Conservation (phyloP, 2,888 invertebrate species). For the Microplitis manilae region DNA sequence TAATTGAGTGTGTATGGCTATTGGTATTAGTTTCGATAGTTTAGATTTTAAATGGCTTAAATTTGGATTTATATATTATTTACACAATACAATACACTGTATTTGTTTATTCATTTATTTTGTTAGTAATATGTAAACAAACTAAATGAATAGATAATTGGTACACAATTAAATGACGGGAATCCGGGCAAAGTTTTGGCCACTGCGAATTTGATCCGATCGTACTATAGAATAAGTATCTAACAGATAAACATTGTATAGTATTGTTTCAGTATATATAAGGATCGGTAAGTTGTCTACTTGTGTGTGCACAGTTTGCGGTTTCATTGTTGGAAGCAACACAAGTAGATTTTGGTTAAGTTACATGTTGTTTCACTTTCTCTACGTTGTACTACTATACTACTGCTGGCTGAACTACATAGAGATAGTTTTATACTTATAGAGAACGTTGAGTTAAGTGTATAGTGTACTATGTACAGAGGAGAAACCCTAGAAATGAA, state of each 20-base stretch:
- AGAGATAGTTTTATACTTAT: neutral
- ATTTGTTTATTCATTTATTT: too few relatives aligned
- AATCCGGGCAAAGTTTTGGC: slow-evolving; percentile 3
- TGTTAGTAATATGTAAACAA: too few relatives aligned
- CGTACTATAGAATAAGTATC: slow-evolving; percentile 62
- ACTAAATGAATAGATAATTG: too few relatives aligned
- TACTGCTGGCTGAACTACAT: neutral
- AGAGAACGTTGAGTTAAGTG: neutral
- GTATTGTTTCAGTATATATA: slow-evolving; percentile 46
- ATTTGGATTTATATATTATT: too few relatives aligned
- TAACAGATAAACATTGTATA: slow-evolving; percentile 58
- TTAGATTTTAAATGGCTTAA: neutral
- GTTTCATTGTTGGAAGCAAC: slow-evolving; percentile 12
- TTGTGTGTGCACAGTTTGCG: slow-evolving; percentile 15
- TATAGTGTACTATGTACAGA: neutral
- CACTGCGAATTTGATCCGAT: slow-evolving; percentile 55
- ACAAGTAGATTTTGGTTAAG: slow-evolving; percentile 12
- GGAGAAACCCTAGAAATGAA: neutral
- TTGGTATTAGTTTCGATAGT: slow-evolving; percentile 20
- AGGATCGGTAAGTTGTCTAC: slow-evolving; percentile 30
- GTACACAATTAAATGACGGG: slow-evolving; percentile 52
- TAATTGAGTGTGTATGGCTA: slow-evolving; percentile 25
- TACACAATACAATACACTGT: too few relatives aligned
- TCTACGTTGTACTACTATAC: neutral
- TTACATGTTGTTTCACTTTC: slow-evolving; percentile 31